phyloP scores from a whole-genome alignment of 1,140 invertebrate species.

The Papilio glaucus region DNA sequence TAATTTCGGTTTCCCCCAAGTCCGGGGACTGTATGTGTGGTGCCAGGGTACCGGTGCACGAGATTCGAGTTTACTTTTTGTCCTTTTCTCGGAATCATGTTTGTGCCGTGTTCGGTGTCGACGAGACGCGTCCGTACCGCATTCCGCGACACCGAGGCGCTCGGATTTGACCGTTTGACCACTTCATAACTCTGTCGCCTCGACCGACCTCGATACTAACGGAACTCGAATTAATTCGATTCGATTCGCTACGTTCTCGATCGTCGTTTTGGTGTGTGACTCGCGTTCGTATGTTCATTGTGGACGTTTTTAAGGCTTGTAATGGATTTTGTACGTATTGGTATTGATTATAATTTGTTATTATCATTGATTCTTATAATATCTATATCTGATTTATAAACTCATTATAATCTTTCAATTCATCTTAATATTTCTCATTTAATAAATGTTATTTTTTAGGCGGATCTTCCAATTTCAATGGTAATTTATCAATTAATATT shows the following conservation, averaged over 20 bases:
- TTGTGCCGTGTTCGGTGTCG: conserved; percentile 58
- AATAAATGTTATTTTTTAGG: no score
- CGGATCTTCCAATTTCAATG: no score
- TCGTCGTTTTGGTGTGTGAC: not conserved
- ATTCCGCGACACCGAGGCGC: conserved; percentile 71
- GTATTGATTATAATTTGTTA: no score
- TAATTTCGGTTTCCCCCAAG: conserved; percentile 32
- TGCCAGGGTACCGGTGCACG: conserved; percentile 29
- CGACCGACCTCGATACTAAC: conserved; percentile 37
- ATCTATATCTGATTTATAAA: no score
- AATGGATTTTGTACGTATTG: not conserved
- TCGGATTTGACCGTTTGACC: conserved; percentile 54
- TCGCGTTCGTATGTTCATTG: conserved; percentile 41
- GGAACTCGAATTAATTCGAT: conserved; percentile 20
- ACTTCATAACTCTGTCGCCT: conserved; percentile 51
- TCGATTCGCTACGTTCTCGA: conserved; percentile 4
- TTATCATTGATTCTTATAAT: no score
- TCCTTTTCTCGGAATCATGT: conserved; percentile 63
- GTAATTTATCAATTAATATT: no score
- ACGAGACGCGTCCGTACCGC: conserved; percentile 56
- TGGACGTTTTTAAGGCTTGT: not conserved
- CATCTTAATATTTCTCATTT: no score
- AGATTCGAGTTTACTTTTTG: conserved; percentile 40
- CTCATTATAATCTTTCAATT: no score
- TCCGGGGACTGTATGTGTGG: not conserved